phyloP scores from a whole-genome alignment of 2,113 vertebrate species.

The Otis tarda region DNA sequence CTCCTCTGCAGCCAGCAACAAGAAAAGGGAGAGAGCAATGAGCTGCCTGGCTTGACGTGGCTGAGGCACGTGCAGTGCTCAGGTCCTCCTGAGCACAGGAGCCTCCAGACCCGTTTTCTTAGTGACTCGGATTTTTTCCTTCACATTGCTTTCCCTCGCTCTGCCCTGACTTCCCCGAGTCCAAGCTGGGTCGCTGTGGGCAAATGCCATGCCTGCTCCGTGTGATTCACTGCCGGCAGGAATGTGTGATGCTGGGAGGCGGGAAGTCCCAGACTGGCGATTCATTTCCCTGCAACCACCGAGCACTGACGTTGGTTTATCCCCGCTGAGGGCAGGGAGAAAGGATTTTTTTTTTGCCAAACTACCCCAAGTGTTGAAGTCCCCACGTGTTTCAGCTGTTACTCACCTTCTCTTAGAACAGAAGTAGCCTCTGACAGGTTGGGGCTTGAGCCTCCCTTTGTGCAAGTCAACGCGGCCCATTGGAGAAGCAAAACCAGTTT shows the following conservation, averaged over 20 bases:
- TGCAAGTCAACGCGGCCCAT: accelerated
- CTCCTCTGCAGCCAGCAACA: not conserved
- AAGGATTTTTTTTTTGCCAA: not conserved
- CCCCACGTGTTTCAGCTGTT: not conserved
- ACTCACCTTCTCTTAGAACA: not conserved
- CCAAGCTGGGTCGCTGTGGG: not conserved
- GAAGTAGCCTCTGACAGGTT: not conserved
- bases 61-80: not conserved
- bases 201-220: not conserved
- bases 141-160: not conserved
- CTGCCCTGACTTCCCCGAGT: not conserved
- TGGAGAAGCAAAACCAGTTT: not conserved
- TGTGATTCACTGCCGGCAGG: not conserved
- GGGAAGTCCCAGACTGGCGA: not conserved
- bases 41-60: accelerated
- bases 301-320: not conserved
- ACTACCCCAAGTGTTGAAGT: not conserved
- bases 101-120: not conserved
- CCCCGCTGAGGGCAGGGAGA: not conserved
- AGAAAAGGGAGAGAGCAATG: not conserved
- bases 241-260: not conserved
- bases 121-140: not conserved
- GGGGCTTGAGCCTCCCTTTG: not conserved
- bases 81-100: not conserved
- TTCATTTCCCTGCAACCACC: not conserved